These are phyloP conservation scores for Phyllostomus discolor DNA, from an alignment of 2,113 vertebrate genomes.

Conservation along the genomic window DNA sequence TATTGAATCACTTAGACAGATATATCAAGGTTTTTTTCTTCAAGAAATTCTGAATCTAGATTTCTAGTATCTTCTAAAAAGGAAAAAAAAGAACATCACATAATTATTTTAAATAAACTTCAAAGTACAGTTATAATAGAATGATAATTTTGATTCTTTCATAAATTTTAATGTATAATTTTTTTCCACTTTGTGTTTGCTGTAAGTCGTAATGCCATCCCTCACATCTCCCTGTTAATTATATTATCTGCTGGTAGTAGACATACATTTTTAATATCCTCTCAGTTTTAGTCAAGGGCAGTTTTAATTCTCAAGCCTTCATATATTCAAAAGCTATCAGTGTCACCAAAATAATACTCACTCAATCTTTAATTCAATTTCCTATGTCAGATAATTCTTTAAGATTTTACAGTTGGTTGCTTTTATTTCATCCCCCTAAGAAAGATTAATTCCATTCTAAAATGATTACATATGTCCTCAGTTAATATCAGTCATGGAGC, in stretches of 20 bases:
- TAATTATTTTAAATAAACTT: conserved; percentile 34
- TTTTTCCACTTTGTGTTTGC: background rate
- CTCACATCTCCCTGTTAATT: background rate
- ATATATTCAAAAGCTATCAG: conserved; percentile 11
- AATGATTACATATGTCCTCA: background rate
- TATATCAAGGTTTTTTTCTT: background rate
- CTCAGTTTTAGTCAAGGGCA: background rate
- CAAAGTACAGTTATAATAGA: background rate
- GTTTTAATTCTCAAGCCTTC: conserved; percentile 37
- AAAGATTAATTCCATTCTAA: conserved; percentile 20
- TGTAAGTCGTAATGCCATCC: background rate
- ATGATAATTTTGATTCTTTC: background rate
- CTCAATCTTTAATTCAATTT: conserved; percentile 39
- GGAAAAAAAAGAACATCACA: background rate
- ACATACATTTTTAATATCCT: background rate
- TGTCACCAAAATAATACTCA: conserved; percentile 19
- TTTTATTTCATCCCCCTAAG: background rate
- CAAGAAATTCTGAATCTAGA: background rate
- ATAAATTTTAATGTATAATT: background rate
- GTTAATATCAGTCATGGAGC: background rate
- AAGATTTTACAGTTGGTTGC: conserved; percentile 23
- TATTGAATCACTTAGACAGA: background rate
- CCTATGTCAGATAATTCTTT: conserved; percentile 43
- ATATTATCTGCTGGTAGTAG: background rate
- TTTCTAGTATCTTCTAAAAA: background rate